Conservation (phyloP, 1,140 invertebrate genomes). For the Papilio glaucus region DNA sequence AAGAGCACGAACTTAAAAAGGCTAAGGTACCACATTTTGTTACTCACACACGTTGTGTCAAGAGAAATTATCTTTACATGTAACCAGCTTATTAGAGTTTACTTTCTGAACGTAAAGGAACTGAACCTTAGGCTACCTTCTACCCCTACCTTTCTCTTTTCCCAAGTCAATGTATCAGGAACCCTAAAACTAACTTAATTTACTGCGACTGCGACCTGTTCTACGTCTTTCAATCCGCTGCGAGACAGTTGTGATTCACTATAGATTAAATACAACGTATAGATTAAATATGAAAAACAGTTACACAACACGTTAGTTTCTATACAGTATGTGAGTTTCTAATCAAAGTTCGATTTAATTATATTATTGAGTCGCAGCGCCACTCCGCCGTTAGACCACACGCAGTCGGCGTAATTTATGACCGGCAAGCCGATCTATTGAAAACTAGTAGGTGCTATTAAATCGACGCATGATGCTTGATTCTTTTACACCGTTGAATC, state of each 20-base stretch:
- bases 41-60: too few species aligned
- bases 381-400: conserved; percentile 28
- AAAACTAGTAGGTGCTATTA: conserved; percentile 27
- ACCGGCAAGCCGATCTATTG: conserved; percentile 19
- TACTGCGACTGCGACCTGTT: background rate
- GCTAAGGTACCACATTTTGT: too few species aligned
- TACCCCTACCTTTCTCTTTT: background rate
- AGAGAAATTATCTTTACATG: background rate
- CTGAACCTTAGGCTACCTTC: background rate
- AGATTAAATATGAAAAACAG: conserved; percentile 34
- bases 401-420: conserved; percentile 34
- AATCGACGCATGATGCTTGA: conserved; percentile 27
- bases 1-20: too few species aligned
- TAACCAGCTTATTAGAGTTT: background rate
- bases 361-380: conserved; percentile 30
- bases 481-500: conserved; percentile 43
- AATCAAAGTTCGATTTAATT: conserved; percentile 36
- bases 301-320: conserved; percentile 32
- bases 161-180: background rate
- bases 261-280: background rate
- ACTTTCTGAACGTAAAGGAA: background rate
- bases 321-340: conserved; percentile 35
- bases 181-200: background rate
- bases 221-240: background rate
- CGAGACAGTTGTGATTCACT: conserved; percentile 19